phyloP scores from a whole-genome alignment of 2,797 vertebrate species.

The Takifugu ocellatus region DNA sequence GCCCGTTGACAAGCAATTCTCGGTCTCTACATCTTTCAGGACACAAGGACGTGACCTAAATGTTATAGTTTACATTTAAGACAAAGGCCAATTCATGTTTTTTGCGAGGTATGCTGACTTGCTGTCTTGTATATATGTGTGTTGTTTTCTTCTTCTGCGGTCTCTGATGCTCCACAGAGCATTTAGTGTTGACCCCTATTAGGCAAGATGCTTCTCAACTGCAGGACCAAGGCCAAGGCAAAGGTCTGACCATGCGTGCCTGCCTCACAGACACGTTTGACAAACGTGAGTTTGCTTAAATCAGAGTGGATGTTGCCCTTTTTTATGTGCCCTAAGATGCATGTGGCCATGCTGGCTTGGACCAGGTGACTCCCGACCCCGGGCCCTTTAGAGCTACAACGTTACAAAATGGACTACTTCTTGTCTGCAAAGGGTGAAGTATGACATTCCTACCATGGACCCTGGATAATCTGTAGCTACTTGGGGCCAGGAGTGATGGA shows the following conservation, averaged over 20 bases:
- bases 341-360: slow-evolving; percentile 58
- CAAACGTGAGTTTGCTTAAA: slow-evolving; percentile 80
- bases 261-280: slow-evolving; percentile 80
- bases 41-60: neutral
- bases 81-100: slow-evolving; percentile 22
- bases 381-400: slow-evolving; percentile 67
- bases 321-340: slow-evolving; percentile 65
- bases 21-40: slow-evolving; percentile 7
- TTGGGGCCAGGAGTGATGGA: slow-evolving; percentile 62
- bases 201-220: slow-evolving; percentile 76
- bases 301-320: slow-evolving; percentile 57
- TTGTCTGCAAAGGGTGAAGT: slow-evolving; percentile 33
- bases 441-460: slow-evolving; percentile 26
- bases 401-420: slow-evolving; percentile 22
- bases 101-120: slow-evolving; percentile 60
- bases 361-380: slow-evolving; percentile 48
- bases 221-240: slow-evolving; percentile 70
- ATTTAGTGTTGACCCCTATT: slow-evolving; percentile 85
- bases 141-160: slow-evolving; percentile 68
- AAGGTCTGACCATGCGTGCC: slow-evolving; percentile 70
- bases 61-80: slow-evolving; percentile 10
- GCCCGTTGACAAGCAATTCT: slow-evolving; percentile 32
- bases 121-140: slow-evolving; percentile 64
- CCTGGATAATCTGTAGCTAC: slow-evolving; percentile 60
- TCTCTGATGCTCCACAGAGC: slow-evolving; percentile 72